A percentile compares a stretch with the other conserved stretches of the same genome.
Evolutionary conservation across 2,888 invertebrate species (phyloP).

Genomic region (Epinotia ramella): DNA sequence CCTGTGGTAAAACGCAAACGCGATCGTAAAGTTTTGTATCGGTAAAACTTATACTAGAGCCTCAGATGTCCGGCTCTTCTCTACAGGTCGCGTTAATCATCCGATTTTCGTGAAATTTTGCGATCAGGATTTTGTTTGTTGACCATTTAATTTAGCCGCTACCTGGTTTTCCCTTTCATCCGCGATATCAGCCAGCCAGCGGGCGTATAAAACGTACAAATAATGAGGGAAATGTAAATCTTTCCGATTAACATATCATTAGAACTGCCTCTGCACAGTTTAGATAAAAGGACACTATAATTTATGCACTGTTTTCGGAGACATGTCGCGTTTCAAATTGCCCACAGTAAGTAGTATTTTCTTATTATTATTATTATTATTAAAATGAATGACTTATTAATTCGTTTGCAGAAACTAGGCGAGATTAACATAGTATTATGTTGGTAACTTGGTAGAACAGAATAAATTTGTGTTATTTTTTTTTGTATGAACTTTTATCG

Average conservation of each 20-base stretch:
- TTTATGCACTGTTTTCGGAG: conserved; percentile 35
- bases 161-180: not conserved
- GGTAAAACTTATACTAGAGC: too few relatives aligned
- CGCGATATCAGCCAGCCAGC: conserved; percentile 57
- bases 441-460: too few relatives aligned
- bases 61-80: too few relatives aligned
- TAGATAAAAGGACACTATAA: conserved; percentile 51
- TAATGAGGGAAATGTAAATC: conserved; percentile 71
- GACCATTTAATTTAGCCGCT: not conserved
- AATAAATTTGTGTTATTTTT: too few relatives aligned
- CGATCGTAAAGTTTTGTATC: too few relatives aligned
- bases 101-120: too few relatives aligned
- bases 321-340: not conserved
- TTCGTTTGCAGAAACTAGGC: not conserved
- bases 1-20: too few relatives aligned
- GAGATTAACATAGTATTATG: not conserved
- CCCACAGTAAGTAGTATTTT: not conserved
- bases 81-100: too few relatives aligned
- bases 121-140: too few relatives aligned
- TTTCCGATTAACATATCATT: conserved; percentile 49
- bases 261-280: conserved; percentile 51
- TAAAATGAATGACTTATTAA: not conserved
- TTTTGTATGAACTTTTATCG: too few relatives aligned
- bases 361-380: too few relatives aligned
- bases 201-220: conserved; percentile 58